These are phyloP conservation scores for Balearica regulorum DNA, from an alignment of 2,797 vertebrate species.

Conservation along the genomic window DNA sequence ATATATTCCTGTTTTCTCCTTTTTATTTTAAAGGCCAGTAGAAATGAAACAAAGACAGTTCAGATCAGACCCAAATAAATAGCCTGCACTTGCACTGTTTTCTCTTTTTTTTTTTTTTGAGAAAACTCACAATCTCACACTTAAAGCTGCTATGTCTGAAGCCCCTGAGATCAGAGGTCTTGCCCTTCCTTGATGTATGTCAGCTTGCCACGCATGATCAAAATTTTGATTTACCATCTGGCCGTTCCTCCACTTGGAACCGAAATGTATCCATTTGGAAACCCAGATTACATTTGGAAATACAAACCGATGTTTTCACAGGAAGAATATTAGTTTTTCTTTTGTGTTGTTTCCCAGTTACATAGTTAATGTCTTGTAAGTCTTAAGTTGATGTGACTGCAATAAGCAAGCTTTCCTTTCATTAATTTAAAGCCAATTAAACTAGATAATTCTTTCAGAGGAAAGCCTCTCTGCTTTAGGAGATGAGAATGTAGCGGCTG, in stretches of 20 bases:
- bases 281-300: not conserved
- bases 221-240: not conserved
- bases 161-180: not conserved
- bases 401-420: not conserved
- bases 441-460: not conserved
- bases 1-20: not conserved
- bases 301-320: not conserved
- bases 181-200: no score
- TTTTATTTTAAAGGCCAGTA: not conserved
- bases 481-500: not conserved
- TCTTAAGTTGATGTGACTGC: not conserved
- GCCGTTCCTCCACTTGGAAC: not conserved
- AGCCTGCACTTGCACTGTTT: not conserved
- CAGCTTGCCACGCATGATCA: not conserved
- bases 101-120: not conserved
- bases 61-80: not conserved
- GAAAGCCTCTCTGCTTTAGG: not conserved
- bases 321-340: not conserved
- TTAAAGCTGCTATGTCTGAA: not conserved
- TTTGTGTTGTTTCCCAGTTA: not conserved
- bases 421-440: not conserved
- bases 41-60: not conserved
- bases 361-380: not conserved
- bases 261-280: not conserved
- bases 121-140: not conserved